Evolutionary conservation across 2,888 invertebrate species (phyloP).

Genomic region (Tortrix viridana): DNA sequence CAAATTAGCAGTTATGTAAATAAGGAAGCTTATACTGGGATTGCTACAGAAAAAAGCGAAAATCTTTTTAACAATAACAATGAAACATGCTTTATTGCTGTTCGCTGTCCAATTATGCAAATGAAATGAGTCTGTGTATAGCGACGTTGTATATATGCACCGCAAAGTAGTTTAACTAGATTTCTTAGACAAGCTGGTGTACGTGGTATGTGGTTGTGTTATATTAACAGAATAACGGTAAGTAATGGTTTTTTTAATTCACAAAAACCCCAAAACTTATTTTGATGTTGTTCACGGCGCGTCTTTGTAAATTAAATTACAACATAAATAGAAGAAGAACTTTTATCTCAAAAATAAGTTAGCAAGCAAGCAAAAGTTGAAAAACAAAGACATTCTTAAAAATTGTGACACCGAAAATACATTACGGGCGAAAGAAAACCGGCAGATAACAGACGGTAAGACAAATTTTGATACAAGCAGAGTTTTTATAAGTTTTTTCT

Average conservation of each 20-base stretch:
- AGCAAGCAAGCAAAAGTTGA: conserved; percentile 14
- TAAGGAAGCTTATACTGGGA: conserved; percentile 25
- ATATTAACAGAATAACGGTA: too few relatives aligned
- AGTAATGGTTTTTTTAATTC: too few relatives aligned
- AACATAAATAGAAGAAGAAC: not conserved
- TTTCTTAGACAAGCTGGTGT: too few relatives aligned
- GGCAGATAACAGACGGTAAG: conserved; percentile 24
- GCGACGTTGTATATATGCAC: not conserved
- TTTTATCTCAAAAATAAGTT: not conserved
- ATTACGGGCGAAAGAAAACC: conserved; percentile 33
- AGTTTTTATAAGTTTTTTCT: conserved; percentile 25
- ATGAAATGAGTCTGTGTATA: conserved; percentile 17
- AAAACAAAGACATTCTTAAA: conserved; percentile 33
- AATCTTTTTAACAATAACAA: conserved; percentile 22
- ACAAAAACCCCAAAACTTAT: too few relatives aligned
- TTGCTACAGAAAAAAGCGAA: conserved; percentile 28
- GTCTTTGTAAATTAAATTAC: too few relatives aligned
- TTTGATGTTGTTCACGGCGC: too few relatives aligned
- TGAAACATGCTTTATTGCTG: conserved; percentile 32
- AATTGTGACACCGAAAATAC: conserved; percentile 34
- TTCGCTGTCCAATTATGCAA: conserved; percentile 29
- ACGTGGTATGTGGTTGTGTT: too few relatives aligned
- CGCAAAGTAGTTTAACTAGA: not conserved
- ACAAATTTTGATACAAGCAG: conserved; percentile 20
- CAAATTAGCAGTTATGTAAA: conserved; percentile 51